Evolutionary conservation across 2,888 invertebrate species (phyloP).

Genomic region (Rhingia campestris): DNA sequence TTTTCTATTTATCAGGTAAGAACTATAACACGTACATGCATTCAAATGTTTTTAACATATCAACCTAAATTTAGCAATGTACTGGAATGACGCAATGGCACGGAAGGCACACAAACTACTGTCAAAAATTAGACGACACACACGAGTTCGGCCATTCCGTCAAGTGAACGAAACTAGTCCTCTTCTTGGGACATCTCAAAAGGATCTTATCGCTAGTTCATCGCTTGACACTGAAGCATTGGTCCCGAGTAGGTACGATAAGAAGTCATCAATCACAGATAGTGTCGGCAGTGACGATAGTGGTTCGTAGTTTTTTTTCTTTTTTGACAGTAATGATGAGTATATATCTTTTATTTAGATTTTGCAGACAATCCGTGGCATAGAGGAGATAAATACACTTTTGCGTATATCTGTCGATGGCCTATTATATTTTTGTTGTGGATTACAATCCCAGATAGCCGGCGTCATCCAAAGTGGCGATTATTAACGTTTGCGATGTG

Average conservation of each 20-base stretch:
- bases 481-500: constrained; percentile 96
- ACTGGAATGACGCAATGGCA: constrained; percentile 86
- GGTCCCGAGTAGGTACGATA: neutral
- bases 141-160: constrained; percentile 83
- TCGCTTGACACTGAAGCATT: neutral
- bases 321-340: neutral
- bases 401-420: constrained; percentile 93
- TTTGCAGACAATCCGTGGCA: constrained; percentile 85
- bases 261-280: constrained; percentile 46
- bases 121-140: constrained; percentile 77
- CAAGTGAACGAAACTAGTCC: constrained; percentile 82
- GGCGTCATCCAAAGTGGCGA: constrained; percentile 91
- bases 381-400: constrained; percentile 87
- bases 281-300: constrained; percentile 60
- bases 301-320: constrained; percentile 30
- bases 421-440: constrained; percentile 92
- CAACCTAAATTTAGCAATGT: constrained; percentile 86
- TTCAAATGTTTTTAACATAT: constrained; percentile 77
- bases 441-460: constrained; percentile 95
- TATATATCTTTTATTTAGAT: constrained; percentile 10
- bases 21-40: constrained; percentile 79
- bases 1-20: constrained; percentile 86
- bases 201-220: neutral
- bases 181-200: constrained; percentile 76
- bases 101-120: constrained; percentile 80